Percentiles rank a stretch among this genome's conserved stretches.
Conservation (phyloP, 2,888 invertebrate species). For the Autographa gamma region DNA sequence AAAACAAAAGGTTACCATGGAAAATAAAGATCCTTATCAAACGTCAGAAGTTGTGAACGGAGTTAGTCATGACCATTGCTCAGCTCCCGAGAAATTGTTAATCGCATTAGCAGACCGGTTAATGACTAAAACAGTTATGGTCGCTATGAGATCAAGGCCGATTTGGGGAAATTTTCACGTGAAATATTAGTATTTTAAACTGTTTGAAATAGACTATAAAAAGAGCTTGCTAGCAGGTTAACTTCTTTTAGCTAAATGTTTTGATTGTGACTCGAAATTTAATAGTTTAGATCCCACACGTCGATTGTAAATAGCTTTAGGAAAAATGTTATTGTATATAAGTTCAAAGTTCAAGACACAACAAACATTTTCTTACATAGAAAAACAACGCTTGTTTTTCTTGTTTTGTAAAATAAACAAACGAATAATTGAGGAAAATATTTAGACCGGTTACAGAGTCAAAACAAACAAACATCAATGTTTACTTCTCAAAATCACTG, state of each 20-base stretch:
- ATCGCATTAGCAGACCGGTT: constrained; percentile 74
- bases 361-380: neutral
- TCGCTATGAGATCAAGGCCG: constrained; percentile 34
- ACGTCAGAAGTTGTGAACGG: constrained; percentile 38
- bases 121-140: constrained; percentile 68
- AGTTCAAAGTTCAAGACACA: neutral
- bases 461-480: constrained; percentile 28
- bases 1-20: constrained; percentile 21
- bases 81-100: constrained; percentile 69
- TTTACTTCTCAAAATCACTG: constrained; percentile 19
- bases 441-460: constrained; percentile 23
- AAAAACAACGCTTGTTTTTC: neutral
- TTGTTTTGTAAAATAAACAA: constrained; percentile 21
- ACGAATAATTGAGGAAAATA: constrained; percentile 44
- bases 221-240: too few species aligned
- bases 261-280: too few species aligned
- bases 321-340: neutral
- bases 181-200: neutral
- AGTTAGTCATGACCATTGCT: constrained; percentile 61
- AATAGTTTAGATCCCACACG: too few species aligned
- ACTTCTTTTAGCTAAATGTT: too few species aligned
- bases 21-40: constrained; percentile 54
- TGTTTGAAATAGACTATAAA: neutral
- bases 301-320: too few species aligned
- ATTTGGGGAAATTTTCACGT: constrained; percentile 3